A percentile compares a stretch with the other conserved stretches of the same genome.
These are phyloP conservation scores for Alectura lathami DNA, from an alignment of 2,113 vertebrate species.

Conservation along the genomic window DNA sequence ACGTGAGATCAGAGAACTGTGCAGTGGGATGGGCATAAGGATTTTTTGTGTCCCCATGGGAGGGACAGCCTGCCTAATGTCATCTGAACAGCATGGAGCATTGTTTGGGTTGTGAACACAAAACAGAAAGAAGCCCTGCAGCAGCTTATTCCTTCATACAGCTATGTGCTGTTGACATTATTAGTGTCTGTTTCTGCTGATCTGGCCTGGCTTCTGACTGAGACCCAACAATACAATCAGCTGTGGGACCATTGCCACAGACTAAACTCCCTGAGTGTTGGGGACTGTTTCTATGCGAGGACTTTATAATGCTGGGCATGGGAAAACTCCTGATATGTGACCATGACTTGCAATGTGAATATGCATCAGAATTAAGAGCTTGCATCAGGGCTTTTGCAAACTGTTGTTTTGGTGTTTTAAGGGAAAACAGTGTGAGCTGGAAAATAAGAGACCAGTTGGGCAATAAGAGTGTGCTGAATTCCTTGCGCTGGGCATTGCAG, in stretches of 20 bases:
- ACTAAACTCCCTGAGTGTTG: not conserved
- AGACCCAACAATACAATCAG: not conserved
- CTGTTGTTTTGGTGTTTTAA: not conserved
- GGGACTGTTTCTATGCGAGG: not conserved
- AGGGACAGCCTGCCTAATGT: not conserved
- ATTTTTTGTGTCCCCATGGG: not conserved
- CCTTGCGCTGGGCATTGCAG: not conserved
- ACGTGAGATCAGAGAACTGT: not conserved
- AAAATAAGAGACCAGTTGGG: not conserved
- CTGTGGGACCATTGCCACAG: not conserved
- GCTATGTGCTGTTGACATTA: not conserved
- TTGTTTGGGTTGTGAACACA: not conserved
- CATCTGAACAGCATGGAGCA: not conserved
- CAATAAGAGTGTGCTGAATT: not conserved
- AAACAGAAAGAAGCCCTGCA: not conserved
- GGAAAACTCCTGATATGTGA: not conserved
- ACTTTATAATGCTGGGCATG: not conserved
- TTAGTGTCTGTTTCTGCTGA: not conserved
- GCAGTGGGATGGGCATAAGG: not conserved
- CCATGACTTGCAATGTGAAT: not conserved
- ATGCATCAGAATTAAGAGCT: not conserved
- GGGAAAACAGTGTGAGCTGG: not conserved
- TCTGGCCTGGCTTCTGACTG: not conserved
- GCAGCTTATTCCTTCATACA: not conserved
- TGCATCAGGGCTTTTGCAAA: not conserved